Conservation (phyloP, 2,888 invertebrate genomes). For the Leptarthrus brevirostris region DNA sequence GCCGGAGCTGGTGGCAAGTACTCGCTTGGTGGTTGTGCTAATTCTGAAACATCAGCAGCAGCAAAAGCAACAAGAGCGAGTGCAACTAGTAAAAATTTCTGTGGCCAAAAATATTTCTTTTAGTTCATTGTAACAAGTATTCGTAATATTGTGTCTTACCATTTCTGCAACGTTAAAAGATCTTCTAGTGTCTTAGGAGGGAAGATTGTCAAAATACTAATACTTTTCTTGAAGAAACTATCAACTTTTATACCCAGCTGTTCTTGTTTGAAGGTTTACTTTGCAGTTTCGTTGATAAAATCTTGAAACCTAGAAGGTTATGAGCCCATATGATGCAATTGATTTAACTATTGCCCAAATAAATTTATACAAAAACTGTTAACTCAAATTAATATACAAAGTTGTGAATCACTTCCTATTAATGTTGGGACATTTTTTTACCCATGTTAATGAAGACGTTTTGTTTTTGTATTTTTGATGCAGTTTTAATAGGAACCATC, state of each 20-base stretch:
- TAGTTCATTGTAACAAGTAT: neutral
- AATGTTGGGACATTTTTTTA: no score
- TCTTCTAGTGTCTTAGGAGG: no score
- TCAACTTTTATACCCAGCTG: slow-evolving; percentile 12
- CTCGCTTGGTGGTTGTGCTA: slow-evolving; percentile 7
- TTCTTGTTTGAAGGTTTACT: slow-evolving; percentile 1
- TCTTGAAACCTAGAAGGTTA: no score
- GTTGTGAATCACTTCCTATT: no score
- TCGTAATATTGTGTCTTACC: neutral
- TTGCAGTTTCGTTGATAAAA: no score
- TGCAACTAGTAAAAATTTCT: slow-evolving; percentile 6
- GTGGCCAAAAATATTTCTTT: neutral
- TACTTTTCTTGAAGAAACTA: neutral
- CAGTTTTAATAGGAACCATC: no score
- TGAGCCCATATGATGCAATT: neutral
- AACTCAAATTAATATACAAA: no score
- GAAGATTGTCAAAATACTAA: neutral
- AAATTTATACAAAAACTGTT: no score
- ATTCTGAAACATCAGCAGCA: slow-evolving; percentile 19
- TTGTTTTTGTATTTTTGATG: no score
- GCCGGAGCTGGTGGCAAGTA: neutral
- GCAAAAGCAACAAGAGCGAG: slow-evolving; percentile 1
- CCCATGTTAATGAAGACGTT: no score
- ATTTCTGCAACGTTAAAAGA: no score
- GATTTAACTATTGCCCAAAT: slow-evolving; percentile 15